A percentile compares a stretch with the other conserved stretches of the same genome.
These are phyloP conservation scores for Poeciliopsis turrubarensis DNA, from an alignment of 2,113 vertebrate genomes.

Conservation along the genomic window DNA sequence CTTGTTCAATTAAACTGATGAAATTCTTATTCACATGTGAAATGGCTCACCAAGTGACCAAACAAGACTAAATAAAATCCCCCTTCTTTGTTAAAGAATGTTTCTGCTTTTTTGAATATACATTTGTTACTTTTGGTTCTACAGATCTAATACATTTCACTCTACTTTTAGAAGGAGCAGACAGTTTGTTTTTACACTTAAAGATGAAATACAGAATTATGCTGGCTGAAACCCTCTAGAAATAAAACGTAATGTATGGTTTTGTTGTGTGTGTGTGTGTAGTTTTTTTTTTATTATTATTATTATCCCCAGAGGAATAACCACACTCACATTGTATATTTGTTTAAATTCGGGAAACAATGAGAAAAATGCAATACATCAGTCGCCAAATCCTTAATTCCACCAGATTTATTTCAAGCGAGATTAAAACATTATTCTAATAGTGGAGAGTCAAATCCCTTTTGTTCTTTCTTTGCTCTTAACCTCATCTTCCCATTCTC, in stretches of 20 bases:
- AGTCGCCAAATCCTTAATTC: background rate
- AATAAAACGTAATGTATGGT: background rate
- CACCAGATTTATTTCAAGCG: background rate
- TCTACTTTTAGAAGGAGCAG: background rate
- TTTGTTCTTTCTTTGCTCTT: background rate
- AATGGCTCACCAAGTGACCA: conserved; percentile 25
- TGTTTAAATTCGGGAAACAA: background rate
- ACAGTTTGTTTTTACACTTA: background rate
- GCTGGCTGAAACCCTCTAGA: background rate
- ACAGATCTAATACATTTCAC: background rate
- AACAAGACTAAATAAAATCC: background rate
- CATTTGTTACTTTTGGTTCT: background rate
- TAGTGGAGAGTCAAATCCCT: background rate
- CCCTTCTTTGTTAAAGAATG: background rate
- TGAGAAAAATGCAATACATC: background rate
- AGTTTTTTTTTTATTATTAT: background rate
- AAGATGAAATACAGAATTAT: background rate
- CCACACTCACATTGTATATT: background rate
- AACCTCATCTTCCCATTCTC: background rate
- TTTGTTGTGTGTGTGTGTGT: background rate
- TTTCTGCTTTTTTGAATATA: background rate
- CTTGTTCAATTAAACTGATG: conserved; percentile 58
- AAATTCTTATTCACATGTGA: conserved; percentile 52
- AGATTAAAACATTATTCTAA: background rate
- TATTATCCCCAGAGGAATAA: background rate